A percentile compares a stretch with the other conserved stretches of the same genome.
Evolutionary conservation across 2,797 vertebrate species (phyloP).

Genomic region (Rhodeus uyekii): DNA sequence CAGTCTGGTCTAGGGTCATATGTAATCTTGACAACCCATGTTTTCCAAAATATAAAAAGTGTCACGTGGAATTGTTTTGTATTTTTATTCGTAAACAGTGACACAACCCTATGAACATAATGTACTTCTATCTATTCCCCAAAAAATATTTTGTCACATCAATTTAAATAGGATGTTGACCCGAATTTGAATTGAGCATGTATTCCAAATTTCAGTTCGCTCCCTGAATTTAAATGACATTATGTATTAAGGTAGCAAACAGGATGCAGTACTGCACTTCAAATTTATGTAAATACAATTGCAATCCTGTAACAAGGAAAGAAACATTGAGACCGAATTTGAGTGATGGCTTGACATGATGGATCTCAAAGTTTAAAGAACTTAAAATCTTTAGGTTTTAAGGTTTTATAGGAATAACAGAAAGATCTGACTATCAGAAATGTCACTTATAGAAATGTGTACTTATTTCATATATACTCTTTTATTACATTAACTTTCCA

Average conservation of each 20-base stretch:
- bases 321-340: neutral
- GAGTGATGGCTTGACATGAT: neutral
- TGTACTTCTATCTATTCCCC: neutral
- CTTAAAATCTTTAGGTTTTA: neutral
- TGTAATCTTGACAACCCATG: neutral
- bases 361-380: neutral
- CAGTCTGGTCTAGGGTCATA: neutral
- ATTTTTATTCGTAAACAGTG: too few relatives aligned
- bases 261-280: neutral
- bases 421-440: neutral
- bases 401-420: neutral
- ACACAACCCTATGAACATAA: too few relatives aligned
- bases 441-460: neutral
- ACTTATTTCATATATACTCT: neutral
- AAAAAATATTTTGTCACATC: neutral
- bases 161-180: neutral
- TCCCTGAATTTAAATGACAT: neutral
- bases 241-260: neutral
- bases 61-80: neutral
- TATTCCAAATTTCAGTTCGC: neutral
- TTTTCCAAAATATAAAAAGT: neutral
- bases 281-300: neutral
- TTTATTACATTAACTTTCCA: too few relatives aligned
- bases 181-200: neutral
- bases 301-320: neutral